These are phyloP conservation scores for Macropus fuliginosus DNA, from an alignment of 2,797 vertebrate species.

Conservation along the genomic window DNA sequence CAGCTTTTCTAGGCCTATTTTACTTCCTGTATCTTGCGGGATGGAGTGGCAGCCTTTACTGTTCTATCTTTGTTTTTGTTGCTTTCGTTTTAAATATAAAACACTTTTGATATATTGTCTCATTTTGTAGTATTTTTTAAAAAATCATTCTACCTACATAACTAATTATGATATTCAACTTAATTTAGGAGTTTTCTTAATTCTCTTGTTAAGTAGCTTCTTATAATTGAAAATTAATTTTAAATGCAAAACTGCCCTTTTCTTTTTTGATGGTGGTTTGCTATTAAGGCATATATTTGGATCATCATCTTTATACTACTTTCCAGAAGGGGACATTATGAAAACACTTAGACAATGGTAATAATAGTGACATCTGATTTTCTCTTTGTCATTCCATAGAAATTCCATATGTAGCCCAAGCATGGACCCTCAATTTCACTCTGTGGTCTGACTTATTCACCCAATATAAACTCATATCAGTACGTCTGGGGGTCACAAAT, in stretches of 20 bases:
- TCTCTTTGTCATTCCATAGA: not conserved
- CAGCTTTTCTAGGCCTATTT: not conserved
- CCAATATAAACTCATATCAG: not conserved
- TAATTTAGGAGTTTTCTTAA: slow-evolving; percentile 29
- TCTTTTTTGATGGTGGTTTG: not conserved
- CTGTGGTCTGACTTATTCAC: not conserved
- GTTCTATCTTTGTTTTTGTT: not conserved
- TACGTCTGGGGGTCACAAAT: not conserved
- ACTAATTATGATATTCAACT: not conserved
- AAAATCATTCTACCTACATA: not conserved
- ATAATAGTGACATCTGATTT: not conserved
- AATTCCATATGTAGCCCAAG: not conserved
- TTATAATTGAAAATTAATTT: not conserved
- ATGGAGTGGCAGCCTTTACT: not conserved
- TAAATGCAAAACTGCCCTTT: not conserved
- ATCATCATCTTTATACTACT: not conserved
- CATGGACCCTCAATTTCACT: not conserved
- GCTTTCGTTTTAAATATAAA: not conserved
- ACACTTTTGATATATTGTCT: not conserved
- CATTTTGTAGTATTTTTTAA: not conserved
- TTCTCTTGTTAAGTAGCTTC: not conserved
- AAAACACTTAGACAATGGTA: slow-evolving; percentile 13
- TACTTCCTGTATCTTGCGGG: not conserved
- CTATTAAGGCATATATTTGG: not conserved
- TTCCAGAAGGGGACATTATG: not conserved